Conservation (phyloP, 2,888 invertebrate species). For the Aporophyla nigra region DNA sequence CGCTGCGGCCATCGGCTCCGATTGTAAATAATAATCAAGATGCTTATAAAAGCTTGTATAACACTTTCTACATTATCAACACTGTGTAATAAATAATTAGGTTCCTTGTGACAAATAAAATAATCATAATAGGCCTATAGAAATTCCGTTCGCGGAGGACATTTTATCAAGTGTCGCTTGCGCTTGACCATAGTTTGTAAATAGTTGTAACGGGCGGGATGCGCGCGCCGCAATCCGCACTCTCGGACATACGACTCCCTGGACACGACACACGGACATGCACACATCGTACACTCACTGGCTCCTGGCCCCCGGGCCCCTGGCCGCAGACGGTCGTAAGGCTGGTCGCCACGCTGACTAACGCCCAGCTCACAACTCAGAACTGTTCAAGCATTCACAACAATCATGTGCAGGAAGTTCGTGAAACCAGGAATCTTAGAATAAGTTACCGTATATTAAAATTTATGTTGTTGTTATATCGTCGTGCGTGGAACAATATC, state of each 20-base stretch:
- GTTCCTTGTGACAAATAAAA: constrained; percentile 75
- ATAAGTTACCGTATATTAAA: constrained; percentile 72
- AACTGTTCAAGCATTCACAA: constrained; percentile 56
- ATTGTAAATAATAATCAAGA: constrained; percentile 84
- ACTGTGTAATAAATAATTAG: constrained; percentile 79
- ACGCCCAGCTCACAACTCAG: constrained; percentile 38
- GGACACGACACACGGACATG: constrained; percentile 49
- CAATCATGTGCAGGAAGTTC: constrained; percentile 57
- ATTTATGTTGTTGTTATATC: constrained; percentile 78
- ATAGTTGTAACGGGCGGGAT: constrained; percentile 72
- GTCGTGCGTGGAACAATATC: constrained; percentile 72
- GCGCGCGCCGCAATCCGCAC: constrained; percentile 62
- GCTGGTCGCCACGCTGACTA: constrained; percentile 7
- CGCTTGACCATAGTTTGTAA: constrained; percentile 73
- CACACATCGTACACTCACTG: constrained; percentile 25
- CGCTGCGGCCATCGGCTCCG: constrained; percentile 74
- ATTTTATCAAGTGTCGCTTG: constrained; percentile 72
- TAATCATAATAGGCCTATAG: constrained; percentile 80
- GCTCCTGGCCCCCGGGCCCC: constrained; percentile 11
- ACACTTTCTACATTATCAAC: constrained; percentile 86
- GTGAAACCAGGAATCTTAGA: constrained; percentile 68
- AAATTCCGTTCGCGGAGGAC: constrained; percentile 69
- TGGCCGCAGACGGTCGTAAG: constrained; percentile 7
- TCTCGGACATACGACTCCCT: constrained; percentile 50
- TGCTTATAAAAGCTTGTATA: constrained; percentile 84